Evolutionary conservation across 2,888 invertebrate species (phyloP), one percentile per base, ranked within the genome.

Genomic region (Lepidonotus clava): DNA sequence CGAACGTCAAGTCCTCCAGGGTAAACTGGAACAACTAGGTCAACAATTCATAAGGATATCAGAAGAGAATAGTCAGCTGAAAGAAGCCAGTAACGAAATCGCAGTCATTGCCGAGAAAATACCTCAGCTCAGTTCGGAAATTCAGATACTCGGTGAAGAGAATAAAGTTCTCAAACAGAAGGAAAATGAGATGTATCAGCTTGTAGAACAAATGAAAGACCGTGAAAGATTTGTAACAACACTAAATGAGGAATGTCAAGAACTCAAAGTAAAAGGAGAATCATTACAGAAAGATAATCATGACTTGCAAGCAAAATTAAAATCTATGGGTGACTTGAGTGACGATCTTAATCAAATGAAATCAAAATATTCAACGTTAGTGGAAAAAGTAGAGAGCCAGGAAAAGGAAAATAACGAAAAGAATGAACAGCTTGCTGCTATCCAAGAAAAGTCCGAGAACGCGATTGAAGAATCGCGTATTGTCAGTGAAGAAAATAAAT

Each of bases 161-260:
- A 67, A 86, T 76, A 77, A 66, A 32, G 53, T 80, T 28, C 38
- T 86, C 53, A 71, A 76, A 41, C 36, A 77, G 34, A 84, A 88
- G 28, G 53, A 61, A 41, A 85, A 87, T n/a, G 40, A 84, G 21
- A 66, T 85, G 76, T 71, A 41, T n/a, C 38, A 66, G 41, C 66
- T 83, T 36, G 21, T 71, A 40, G 77, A 85, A 84, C 66, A 87
- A 38, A 67, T 71, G 83, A 86, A 61, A 67, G 71, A 86, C 14
- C 80, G 80, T 11, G 80, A 80, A 41, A 5, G 8, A 11, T 28
- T 80, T 24, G 28, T 80, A 24, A 1, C 1, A 24, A 46, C 28
- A 28, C 46, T 80, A 2, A 40, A 46, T 32, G 24, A 80, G 6
- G 80, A 80, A 80, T 46, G 46, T 4, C 28, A 80, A 41, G 18